Evolutionary conservation across 2,113 vertebrate genomes (phyloP).

Genomic region (Alectura lathami): DNA sequence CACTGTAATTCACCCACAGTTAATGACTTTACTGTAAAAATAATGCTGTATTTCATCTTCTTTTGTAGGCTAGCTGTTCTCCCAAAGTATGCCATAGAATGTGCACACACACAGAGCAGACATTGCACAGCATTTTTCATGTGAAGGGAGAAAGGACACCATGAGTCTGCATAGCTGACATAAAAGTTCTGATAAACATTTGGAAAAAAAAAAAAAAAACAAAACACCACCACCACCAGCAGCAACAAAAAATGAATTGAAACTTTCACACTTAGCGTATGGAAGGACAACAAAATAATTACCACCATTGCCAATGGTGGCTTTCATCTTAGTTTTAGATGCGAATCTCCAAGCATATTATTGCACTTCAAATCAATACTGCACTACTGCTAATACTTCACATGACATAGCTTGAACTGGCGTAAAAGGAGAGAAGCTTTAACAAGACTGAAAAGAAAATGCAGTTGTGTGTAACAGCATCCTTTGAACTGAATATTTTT

Average conservation of each 20-base stretch:
- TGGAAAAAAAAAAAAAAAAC: not conserved
- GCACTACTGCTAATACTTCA: not conserved
- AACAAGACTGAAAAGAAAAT: not conserved
- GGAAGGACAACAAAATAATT: not conserved
- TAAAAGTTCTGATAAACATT: not conserved
- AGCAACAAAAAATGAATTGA: not conserved
- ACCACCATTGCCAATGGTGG: not conserved
- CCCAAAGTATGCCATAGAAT: not conserved
- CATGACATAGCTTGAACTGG: not conserved
- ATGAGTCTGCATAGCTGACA: not conserved
- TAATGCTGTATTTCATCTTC: not conserved
- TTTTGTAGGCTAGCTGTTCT: not conserved
- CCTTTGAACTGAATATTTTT: not conserved
- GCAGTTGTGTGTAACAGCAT: not conserved
- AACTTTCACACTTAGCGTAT: not conserved
- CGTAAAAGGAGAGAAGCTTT: not conserved
- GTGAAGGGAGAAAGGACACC: not conserved
- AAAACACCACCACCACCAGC: too few species aligned
- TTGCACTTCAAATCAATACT: not conserved
- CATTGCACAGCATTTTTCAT: not conserved
- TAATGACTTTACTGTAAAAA: not conserved
- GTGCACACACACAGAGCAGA: not conserved
- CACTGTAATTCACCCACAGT: not conserved
- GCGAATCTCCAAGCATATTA: constrained; percentile 34
- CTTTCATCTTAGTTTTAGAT: constrained; percentile 21